Percentiles rank a stretch among this genome's conserved stretches.
These are phyloP conservation scores for Argyresthia goedartella DNA, from an alignment of 2,888 invertebrate species.

Conservation along the genomic window DNA sequence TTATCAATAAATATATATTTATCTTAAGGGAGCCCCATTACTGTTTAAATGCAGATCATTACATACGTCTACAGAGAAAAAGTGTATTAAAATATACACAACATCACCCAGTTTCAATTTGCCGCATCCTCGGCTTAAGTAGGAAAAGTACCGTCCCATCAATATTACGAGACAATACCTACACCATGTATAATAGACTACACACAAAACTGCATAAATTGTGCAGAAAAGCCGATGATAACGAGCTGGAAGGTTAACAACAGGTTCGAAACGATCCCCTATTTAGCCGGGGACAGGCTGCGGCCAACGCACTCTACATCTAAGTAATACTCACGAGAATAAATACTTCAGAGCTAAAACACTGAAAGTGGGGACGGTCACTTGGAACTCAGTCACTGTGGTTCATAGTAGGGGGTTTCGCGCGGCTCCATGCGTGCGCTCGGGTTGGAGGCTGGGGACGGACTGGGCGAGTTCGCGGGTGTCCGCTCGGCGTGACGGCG, in stretches of 20 bases:
- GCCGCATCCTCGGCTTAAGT: too few relatives aligned
- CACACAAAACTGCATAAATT: slow-evolving; percentile 26
- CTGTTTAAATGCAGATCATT: too few relatives aligned
- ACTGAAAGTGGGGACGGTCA: not conserved
- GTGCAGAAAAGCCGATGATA: not conserved
- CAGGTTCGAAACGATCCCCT: slow-evolving; percentile 38
- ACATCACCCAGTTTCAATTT: too few relatives aligned
- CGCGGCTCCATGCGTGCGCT: slow-evolving; percentile 31
- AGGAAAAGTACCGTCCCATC: too few relatives aligned
- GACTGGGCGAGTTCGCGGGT: slow-evolving; percentile 43
- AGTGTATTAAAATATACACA: too few relatives aligned
- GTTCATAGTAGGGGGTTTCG: not conserved
- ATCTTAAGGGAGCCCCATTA: too few relatives aligned
- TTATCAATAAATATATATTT: too few relatives aligned
- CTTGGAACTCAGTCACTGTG: not conserved
- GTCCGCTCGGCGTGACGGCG: slow-evolving; percentile 60
- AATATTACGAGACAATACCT: too few relatives aligned
- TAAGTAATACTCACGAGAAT: slow-evolving; percentile 39
- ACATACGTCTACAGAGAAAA: too few relatives aligned
- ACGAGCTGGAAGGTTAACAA: slow-evolving; percentile 14
- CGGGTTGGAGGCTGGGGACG: slow-evolving; percentile 45
- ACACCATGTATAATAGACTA: slow-evolving; percentile 8
- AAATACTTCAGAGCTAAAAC: slow-evolving; percentile 31
- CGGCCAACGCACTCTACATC: too few relatives aligned
- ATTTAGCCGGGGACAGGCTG: slow-evolving; percentile 30